These are phyloP conservation scores for Centropus unirufus DNA, from an alignment of 2,113 vertebrate genomes.

Conservation along the genomic window DNA sequence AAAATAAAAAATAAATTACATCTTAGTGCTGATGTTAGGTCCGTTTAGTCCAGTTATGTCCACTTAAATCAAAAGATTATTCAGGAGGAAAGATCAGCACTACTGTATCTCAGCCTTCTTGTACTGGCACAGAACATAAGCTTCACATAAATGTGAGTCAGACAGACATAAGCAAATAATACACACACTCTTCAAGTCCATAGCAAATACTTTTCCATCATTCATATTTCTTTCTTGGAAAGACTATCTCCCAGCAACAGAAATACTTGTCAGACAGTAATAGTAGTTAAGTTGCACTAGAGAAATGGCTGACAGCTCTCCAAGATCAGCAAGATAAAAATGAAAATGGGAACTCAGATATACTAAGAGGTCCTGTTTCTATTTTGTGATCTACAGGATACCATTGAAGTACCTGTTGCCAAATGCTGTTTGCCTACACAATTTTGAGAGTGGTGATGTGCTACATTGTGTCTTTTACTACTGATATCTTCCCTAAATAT, in stretches of 20 bases:
- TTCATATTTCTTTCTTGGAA: neutral
- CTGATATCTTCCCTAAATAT: neutral
- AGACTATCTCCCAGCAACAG: neutral
- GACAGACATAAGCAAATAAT: neutral
- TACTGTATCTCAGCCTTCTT: neutral
- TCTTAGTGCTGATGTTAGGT: neutral
- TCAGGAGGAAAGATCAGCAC: neutral
- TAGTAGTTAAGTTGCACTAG: neutral
- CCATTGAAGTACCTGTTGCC: neutral
- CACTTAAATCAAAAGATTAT: neutral
- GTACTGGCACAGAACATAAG: neutral
- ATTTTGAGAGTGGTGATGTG: neutral
- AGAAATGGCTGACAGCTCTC: neutral
- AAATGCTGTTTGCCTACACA: neutral
- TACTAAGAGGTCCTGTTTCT: neutral
- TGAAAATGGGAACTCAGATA: neutral
- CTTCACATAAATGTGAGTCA: neutral
- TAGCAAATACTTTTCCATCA: neutral
- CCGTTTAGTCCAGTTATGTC: neutral
- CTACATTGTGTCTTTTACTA: neutral
- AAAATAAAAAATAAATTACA: neutral
- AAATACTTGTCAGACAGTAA: neutral
- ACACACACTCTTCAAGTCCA: neutral
- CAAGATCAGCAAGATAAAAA: neutral
- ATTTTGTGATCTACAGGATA: neutral